These are phyloP conservation scores for Rostratula benghalensis DNA, from an alignment of 2,113 vertebrate species.

Conservation along the genomic window DNA sequence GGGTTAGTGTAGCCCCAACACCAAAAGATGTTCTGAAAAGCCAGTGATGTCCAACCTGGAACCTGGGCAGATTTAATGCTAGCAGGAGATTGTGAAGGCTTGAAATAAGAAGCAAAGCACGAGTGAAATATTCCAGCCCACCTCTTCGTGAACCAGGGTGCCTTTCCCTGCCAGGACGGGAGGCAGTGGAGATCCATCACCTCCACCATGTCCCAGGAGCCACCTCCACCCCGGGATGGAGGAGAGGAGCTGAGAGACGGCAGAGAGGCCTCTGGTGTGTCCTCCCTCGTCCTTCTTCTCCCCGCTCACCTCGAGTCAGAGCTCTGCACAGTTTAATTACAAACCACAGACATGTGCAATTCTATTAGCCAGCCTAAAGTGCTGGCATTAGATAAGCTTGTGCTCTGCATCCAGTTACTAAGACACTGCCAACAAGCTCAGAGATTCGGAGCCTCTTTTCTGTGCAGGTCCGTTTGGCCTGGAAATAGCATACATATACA, in stretches of 20 bases:
- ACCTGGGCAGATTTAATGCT: not conserved
- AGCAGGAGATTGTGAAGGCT: not conserved
- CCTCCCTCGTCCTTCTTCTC: not conserved
- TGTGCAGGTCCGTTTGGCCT: slow-evolving; percentile 52
- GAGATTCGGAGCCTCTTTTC: slow-evolving; percentile 31
- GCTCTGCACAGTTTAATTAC: slow-evolving; percentile 40
- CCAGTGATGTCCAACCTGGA: accelerated
- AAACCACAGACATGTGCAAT: slow-evolving; percentile 45
- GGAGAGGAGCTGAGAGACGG: not conserved
- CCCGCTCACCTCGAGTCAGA: not conserved
- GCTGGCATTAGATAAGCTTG: slow-evolving; percentile 47
- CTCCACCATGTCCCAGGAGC: not conserved
- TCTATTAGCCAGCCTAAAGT: slow-evolving; percentile 44
- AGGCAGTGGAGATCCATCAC: not conserved
- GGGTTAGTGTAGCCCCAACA: not conserved
- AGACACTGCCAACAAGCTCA: slow-evolving; percentile 35
- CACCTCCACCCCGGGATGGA: accelerated
- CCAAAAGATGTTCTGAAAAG: not conserved
- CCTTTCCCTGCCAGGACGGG: not conserved
- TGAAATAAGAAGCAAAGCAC: not conserved
- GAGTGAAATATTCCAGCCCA: not conserved
- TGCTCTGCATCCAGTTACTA: slow-evolving; percentile 37
- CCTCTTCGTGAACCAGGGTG: accelerated
- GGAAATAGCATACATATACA: slow-evolving; percentile 57
- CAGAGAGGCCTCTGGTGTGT: not conserved